Conservation (phyloP, 2,797 vertebrate genomes). For the Falco naumanni region DNA sequence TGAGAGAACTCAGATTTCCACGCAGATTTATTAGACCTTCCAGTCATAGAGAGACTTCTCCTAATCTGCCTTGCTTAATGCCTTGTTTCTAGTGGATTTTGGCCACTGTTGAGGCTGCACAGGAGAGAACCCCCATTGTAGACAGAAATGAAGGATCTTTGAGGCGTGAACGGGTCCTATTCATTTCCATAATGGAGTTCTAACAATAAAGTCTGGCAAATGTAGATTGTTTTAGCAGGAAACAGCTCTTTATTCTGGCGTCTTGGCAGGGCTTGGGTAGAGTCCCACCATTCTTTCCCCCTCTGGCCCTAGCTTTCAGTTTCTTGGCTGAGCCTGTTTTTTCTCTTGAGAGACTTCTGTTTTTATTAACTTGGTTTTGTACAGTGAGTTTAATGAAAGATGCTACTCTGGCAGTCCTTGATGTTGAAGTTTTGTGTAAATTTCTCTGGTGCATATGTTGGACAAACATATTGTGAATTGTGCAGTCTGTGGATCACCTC, state of each 20-base stretch:
- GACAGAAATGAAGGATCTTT: slow-evolving; percentile 6
- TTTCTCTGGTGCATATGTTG: background rate
- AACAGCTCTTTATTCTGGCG: slow-evolving; percentile 21
- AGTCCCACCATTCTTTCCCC: slow-evolving; percentile 57
- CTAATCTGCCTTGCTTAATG: background rate
- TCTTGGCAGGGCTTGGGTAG: slow-evolving; percentile 58
- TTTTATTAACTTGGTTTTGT: slow-evolving; percentile 31
- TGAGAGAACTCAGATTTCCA: background rate
- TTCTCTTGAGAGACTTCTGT: slow-evolving; percentile 18
- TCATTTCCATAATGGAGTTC: slow-evolving; percentile 48
- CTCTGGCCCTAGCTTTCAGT: slow-evolving; percentile 2
- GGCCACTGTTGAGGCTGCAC: background rate
- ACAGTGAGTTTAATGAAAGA: background rate
- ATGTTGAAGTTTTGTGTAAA: background rate
- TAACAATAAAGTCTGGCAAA: slow-evolving; percentile 53
- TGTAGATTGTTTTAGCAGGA: slow-evolving; percentile 30
- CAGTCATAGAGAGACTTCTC: background rate
- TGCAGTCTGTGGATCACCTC: background rate
- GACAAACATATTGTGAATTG: background rate
- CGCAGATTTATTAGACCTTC: background rate
- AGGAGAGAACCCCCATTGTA: background rate
- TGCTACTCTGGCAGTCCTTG: background rate
- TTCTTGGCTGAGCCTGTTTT: slow-evolving; percentile 26
- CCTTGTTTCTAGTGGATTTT: background rate
- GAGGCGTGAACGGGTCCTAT: background rate